Conservation (phyloP, 2,797 vertebrate genomes). For the Potorous gilbertii region DNA sequence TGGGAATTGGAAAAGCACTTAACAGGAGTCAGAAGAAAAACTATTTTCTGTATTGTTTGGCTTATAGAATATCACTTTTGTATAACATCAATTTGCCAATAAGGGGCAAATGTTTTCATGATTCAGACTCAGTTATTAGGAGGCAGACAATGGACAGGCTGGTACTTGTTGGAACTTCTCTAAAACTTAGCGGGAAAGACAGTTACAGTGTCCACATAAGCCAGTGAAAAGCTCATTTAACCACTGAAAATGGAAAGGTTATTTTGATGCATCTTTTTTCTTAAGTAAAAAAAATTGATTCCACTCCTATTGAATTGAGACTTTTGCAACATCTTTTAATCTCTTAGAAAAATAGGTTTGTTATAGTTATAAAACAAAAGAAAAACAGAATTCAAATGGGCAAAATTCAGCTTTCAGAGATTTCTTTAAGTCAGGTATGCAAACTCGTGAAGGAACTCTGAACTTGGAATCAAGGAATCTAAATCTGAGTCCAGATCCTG, state of each 20-base stretch:
- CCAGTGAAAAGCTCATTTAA: neutral
- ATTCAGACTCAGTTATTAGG: neutral
- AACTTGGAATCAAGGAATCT: neutral
- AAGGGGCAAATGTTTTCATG: neutral
- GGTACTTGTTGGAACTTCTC: neutral
- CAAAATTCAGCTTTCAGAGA: neutral
- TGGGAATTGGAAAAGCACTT: neutral
- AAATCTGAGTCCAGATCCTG: neutral
- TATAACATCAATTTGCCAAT: neutral
- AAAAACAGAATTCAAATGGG: constrained; percentile 5
- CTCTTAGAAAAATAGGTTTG: neutral
- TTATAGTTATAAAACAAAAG: neutral
- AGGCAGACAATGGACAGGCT: neutral
- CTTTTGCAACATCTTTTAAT: neutral
- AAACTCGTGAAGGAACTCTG: neutral
- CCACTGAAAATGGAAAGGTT: neutral
- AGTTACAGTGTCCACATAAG: neutral
- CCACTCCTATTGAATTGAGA: neutral
- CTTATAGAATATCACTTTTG: neutral
- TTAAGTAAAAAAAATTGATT: neutral
- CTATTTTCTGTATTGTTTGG: neutral
- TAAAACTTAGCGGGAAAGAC: neutral
- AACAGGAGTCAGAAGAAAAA: neutral
- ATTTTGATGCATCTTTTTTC: neutral
- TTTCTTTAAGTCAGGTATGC: neutral